These are phyloP conservation scores for Orchesellides sinensis DNA, from an alignment of 2,888 invertebrate genomes.

Conservation along the genomic window DNA sequence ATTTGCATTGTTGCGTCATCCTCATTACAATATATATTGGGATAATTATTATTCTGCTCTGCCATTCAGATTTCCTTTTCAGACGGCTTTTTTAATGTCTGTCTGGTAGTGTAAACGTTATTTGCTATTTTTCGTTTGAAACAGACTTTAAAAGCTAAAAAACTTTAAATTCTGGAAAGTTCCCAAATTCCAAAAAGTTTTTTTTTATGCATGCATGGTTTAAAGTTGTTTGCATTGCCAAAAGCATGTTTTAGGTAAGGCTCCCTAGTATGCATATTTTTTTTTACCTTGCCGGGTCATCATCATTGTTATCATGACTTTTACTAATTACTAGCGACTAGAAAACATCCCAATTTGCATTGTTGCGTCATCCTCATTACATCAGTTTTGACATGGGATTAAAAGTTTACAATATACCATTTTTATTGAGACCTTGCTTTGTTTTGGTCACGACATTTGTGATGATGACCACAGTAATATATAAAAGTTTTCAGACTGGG, in stretches of 20 bases:
- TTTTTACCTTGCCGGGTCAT: not conserved
- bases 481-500: no score
- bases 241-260: not conserved
- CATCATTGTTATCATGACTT: not conserved
- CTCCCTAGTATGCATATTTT: not conserved
- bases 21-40: no score
- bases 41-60: no score
- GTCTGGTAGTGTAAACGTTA: no score
- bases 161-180: not conserved
- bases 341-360: no score
- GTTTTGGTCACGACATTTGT: slow-evolving; percentile 31
- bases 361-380: not conserved
- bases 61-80: no score
- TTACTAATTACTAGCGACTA: no score
- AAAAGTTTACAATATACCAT: not conserved
- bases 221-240: not conserved
- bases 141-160: no score
- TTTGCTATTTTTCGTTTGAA: no score
- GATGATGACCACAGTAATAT: not conserved
- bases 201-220: not conserved
- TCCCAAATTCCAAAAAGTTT: not conserved
- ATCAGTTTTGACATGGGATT: not conserved
- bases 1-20: no score
- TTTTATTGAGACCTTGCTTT: slow-evolving; percentile 37
- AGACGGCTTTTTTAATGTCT: no score